Base-by-base conservation (phyloP, 2,113 vertebrate species). In the Brachirus orientalis region DNA sequence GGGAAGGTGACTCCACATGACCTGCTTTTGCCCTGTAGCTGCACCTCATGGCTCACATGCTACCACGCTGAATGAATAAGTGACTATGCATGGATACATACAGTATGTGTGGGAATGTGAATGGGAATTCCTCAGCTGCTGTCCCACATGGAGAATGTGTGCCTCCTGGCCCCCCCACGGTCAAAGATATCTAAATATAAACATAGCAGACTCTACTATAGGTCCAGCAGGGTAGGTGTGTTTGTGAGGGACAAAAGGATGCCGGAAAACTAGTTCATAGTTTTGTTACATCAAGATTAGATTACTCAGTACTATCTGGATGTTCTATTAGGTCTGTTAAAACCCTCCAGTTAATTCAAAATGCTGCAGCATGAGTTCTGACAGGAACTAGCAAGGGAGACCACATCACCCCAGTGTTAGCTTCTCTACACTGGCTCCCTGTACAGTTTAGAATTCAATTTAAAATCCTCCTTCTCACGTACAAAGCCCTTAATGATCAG, bases 171-270 rank as follows among this genome's bases (percentile, higher is more conserved):
- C 55, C 33, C 63, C 53, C 51, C 70, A 22, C 19, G 8, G 80
- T 83, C 75, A 85, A 85, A 75, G 83, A 63, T 52, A 40, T 48
- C 85, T 79, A 88, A 85, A 84, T 83, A 84, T 90, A 89, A 83
- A 74, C 69, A 9, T 38, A 58, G 52, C 68, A 47, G 50, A 72
- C 60, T 72, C 67, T 62, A 63, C 63, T 70, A 28, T n/a, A 14
- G 59, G 45, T 76, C 77, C 63, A 72, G 41, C 22, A 46, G 64
- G 62, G 51, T 48, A 58, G 59, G 53, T 74, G 65, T 45, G 61
- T 68, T 63, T 60, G 41, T 33, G 65, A 53, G 62, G 20, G 10
- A 75, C 48, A 44, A 53, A 69, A n/a, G n/a, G n/a, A n/a, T n/a
- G n/a, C n/a, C n/a, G n/a, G n/a, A n/a, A n/a, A n/a, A n/a, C n/a